These are phyloP conservation scores for Drosophila lutescens DNA, from an alignment of 2,888 invertebrate genomes.

Conservation along the genomic window DNA sequence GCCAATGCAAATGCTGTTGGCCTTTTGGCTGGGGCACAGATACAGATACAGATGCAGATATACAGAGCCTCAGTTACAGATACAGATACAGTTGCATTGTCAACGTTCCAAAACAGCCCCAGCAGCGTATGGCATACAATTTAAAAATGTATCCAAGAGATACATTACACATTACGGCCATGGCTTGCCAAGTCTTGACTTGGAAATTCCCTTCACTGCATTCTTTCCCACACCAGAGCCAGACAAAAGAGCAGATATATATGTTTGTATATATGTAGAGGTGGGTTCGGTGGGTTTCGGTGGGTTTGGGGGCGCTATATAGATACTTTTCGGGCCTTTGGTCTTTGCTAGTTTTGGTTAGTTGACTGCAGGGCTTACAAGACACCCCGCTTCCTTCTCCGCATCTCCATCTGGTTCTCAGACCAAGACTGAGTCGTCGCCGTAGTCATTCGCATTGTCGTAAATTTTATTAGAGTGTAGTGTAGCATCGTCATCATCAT, in stretches of 20 bases:
- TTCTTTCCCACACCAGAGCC: conserved; percentile 72
- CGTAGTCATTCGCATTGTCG: conserved; percentile 76
- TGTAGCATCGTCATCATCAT: conserved; percentile 31
- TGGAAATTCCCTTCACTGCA: conserved; percentile 81
- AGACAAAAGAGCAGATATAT: conserved; percentile 33
- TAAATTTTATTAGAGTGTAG: conserved; percentile 77
- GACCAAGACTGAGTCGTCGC: conserved; percentile 37
- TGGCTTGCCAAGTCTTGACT: conserved; percentile 74
- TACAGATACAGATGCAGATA: conserved; percentile 15
- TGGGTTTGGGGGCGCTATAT: conserved; percentile 18
- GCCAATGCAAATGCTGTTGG: conserved; percentile 71
- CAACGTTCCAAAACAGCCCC: conserved; percentile 69
- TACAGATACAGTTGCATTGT: conserved; percentile 53
- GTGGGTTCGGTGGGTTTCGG: neutral
- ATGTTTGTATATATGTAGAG: conserved; percentile 16
- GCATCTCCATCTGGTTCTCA: conserved; percentile 11
- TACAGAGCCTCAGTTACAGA: conserved; percentile 10
- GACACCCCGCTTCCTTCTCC: neutral
- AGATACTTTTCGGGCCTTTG: conserved; percentile 64
- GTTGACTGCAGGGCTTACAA: conserved; percentile 68
- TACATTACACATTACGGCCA: conserved; percentile 73
- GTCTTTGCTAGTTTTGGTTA: conserved; percentile 63
- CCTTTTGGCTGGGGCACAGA: conserved; percentile 47
- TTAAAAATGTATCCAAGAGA: conserved; percentile 76
- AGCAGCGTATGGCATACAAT: conserved; percentile 68